phyloP scores from a whole-genome alignment of 2,797 vertebrate genomes.

The Lates japonicus region DNA sequence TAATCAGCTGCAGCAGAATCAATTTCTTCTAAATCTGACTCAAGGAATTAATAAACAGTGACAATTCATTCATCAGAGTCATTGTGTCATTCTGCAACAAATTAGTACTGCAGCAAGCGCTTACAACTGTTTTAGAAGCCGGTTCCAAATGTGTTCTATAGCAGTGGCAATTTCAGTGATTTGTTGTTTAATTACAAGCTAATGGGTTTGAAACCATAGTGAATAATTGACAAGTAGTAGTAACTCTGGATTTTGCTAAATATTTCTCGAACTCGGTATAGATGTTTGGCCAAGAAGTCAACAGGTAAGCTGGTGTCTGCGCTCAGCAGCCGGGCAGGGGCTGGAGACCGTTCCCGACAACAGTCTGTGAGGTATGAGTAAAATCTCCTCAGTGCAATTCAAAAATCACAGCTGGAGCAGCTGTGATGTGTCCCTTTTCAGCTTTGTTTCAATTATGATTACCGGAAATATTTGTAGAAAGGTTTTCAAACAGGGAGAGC shows the following conservation, averaged over 20 bases:
- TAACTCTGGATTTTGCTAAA: neutral
- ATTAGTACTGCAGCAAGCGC: neutral
- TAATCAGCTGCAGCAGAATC: neutral
- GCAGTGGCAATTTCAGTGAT: slow-evolving; percentile 23
- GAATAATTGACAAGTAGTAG: slow-evolving; percentile 42
- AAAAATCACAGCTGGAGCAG: slow-evolving; percentile 16
- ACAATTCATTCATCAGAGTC: slow-evolving; percentile 3
- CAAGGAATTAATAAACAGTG: neutral
- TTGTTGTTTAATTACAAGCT: slow-evolving; percentile 31
- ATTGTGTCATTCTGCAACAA: slow-evolving; percentile 3
- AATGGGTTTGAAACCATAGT: slow-evolving; percentile 8
- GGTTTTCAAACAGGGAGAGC: neutral
- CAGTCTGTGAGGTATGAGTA: neutral
- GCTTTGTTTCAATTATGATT: slow-evolving; percentile 13
- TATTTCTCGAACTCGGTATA: too few species aligned
- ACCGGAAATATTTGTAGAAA: too few species aligned
- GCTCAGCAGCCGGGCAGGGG: neutral
- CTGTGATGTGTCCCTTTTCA: neutral
- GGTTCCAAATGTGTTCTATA: slow-evolving; percentile 27
- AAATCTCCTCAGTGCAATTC: neutral
- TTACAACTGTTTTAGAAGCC: slow-evolving; percentile 9
- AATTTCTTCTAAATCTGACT: slow-evolving; percentile 7
- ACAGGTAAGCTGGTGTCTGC: slow-evolving; percentile 30
- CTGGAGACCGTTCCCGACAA: neutral
- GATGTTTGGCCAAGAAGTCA: slow-evolving; percentile 20